phyloP scores from a whole-genome alignment of 2,888 invertebrate species.

The Sinopyrophorus schimmeli region DNA sequence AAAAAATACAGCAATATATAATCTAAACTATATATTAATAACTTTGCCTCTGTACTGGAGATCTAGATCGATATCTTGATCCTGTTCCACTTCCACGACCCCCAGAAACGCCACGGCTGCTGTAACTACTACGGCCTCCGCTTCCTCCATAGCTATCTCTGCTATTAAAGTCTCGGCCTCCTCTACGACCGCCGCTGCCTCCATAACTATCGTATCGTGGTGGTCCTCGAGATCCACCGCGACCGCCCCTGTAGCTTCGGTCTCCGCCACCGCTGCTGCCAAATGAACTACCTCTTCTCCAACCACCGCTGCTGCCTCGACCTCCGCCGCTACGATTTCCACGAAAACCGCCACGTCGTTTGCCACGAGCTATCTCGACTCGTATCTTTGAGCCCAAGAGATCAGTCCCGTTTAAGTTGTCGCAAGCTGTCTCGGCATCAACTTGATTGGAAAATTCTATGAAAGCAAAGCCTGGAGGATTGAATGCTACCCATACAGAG shows the following conservation, averaged over 20 bases:
- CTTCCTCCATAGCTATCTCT: slow-evolving; percentile 39
- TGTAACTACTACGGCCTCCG: slow-evolving; percentile 36
- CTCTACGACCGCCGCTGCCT: slow-evolving; percentile 39
- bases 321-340: slow-evolving; percentile 63
- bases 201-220: slow-evolving; percentile 37
- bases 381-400: slow-evolving; percentile 84
- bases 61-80: slow-evolving; percentile 37
- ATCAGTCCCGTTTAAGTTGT: slow-evolving; percentile 84
- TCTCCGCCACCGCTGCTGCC: slow-evolving; percentile 34
- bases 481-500: slow-evolving; percentile 92
- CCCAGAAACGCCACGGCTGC: slow-evolving; percentile 38
- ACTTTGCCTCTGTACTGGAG: slow-evolving; percentile 31
- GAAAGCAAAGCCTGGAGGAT: slow-evolving; percentile 93
- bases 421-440: slow-evolving; percentile 89
- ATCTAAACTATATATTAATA: too few relatives aligned
- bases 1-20: too few relatives aligned
- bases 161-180: slow-evolving; percentile 34
- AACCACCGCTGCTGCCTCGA: slow-evolving; percentile 39
- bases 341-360: slow-evolving; percentile 67
- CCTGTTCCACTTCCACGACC: slow-evolving; percentile 41
- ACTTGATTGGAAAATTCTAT: slow-evolving; percentile 88
- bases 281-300: slow-evolving; percentile 36
- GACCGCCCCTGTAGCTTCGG: slow-evolving; percentile 40
- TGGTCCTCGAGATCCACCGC: slow-evolving; percentile 52
- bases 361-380: slow-evolving; percentile 85